These are phyloP conservation scores for Periophthalmus modestus DNA, from an alignment of 2,113 vertebrate genomes.

Conservation along the genomic window DNA sequence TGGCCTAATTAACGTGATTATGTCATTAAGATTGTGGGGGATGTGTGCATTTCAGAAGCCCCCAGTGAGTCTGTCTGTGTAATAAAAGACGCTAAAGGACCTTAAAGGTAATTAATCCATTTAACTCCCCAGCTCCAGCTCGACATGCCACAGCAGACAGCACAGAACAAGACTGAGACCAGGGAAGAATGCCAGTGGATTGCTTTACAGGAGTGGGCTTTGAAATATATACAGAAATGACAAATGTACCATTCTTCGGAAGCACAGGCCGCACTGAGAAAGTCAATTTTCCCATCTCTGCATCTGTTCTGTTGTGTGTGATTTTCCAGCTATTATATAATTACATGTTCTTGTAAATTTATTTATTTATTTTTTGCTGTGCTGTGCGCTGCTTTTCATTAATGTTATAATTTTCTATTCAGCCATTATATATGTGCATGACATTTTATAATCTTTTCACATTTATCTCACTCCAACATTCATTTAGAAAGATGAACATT, in stretches of 20 bases:
- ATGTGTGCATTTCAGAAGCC: conserved; percentile 82
- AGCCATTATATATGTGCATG: too few species aligned
- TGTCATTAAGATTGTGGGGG: conserved; percentile 84
- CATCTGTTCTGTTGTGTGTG: conserved; percentile 18
- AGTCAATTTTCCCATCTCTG: conserved; percentile 33
- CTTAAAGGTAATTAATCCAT: conserved; percentile 92
- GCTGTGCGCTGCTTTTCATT: too few species aligned
- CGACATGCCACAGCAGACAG: conserved; percentile 79
- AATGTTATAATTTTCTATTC: too few species aligned
- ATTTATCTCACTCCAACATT: too few species aligned
- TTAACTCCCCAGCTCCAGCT: conserved; percentile 81
- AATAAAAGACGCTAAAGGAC: conserved; percentile 86
- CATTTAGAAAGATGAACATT: too few species aligned
- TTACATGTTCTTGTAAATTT: conserved; percentile 48
- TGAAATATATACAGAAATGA: conserved; percentile 86
- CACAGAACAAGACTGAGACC: conserved; percentile 59
- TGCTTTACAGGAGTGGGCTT: conserved; percentile 85
- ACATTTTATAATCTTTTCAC: too few species aligned
- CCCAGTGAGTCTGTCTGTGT: conserved; percentile 80
- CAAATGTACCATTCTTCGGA: conserved; percentile 81
- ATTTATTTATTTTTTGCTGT: too few species aligned
- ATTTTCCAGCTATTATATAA: conserved; percentile 30
- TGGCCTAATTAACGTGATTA: conserved; percentile 93
- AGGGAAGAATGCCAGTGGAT: conserved; percentile 78
- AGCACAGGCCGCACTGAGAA: conserved; percentile 60